Base-by-base conservation (phyloP, 2,113 vertebrate species). In the Phyllopteryx taeniolatus region DNA sequence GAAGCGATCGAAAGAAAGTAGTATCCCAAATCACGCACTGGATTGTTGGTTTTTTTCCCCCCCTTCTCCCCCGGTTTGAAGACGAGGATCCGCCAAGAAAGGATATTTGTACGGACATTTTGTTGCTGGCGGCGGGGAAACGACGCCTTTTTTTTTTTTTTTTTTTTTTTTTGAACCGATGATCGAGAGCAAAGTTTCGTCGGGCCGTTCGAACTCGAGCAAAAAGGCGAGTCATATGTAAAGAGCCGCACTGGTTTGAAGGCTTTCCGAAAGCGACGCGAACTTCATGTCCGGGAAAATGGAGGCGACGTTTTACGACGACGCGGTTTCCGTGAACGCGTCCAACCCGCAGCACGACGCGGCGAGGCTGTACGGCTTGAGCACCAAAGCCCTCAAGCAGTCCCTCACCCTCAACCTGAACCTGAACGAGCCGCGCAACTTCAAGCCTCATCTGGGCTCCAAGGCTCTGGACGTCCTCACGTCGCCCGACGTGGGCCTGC, bases 291-390 rank as follows among this genome's bases (percentile, higher is more conserved):
- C 91, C 89, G 92, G 93, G 87, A 98, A 94, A 94, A 98, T 98
- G 97, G 97, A 98, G 92, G 94, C 96, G 90, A 96, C 96, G 73
- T 98, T 98, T 89, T 98, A 98, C 84, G 96, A 98, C 80, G 96
- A 97, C 91, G 94, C 95, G 6, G 35, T 39, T 39, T 39, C 35
- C 64, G 93, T 97, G 78, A 96, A 91, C 63, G 94, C 93, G 57
- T 93, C 94, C 77, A 95, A 94, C 87, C 90, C 91, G 51, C 95
- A 93, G 90, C 94, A 93, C 54, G 94, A 95, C 76, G 93, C 91
- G 72, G 35, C 84, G 72, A 87, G 93, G 61, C 92, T 93, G 70
- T 96, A 93, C 71, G 96, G 94, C 84, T 96, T 96, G 88, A 95
- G 95, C 89, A 91, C 95, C 70, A 97, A 95, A 86, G 93, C 94